Base-by-base conservation (phyloP, 2,888 invertebrate species). In the Helicoverpa assulta region DNA sequence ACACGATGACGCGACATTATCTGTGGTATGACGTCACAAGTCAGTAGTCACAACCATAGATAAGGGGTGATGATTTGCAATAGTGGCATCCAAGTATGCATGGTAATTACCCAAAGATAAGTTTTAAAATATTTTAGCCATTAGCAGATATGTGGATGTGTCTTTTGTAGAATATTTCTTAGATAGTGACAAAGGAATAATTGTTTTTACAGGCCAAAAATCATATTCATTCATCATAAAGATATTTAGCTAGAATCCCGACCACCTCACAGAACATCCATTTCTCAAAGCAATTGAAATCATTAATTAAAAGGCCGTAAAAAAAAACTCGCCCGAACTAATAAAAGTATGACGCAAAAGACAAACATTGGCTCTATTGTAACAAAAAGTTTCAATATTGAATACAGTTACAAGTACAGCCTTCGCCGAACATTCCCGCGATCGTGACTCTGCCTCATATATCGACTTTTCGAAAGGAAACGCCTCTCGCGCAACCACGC, bases 401-500 rank as follows among this genome's bases (percentile, higher is more conserved):
- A 73, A 72, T 85, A 86, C 85, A 79, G 84, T 84, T 86, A 87
- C 76, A 65, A 79, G 73, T 79, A 83, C 82, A 82, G 80, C 80
- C 85, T 88, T 85, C 78, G 80, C 80, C 82, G 76, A 80, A 87
- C 84, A 85, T 85, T 89, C 78, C 75, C 70, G 78, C 73, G 72
- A 81, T 92, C 93, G 92, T 91, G 92, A 90, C 90, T 89, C 85
- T 86, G 82, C 88, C 83, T 85, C 82, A 87, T 88, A 86, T 86
- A 88, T 88, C 88, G 78, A 65, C 54, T 70, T 70, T 74, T 89
- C 87, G 85, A 86, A 90, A 88, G 91, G 93, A 83, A 92, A 92
- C 94, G 94, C 94, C 94, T 93, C 91, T 91, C 86, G 83, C 82
- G 83, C 82, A 83, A 86, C 83, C 87, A 88, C 90, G 90, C 90